Percentiles rank a stretch among this genome's conserved stretches.
These are phyloP conservation scores for Pteropus rufus DNA, from an alignment of 2,797 vertebrate species.

Conservation along the genomic window DNA sequence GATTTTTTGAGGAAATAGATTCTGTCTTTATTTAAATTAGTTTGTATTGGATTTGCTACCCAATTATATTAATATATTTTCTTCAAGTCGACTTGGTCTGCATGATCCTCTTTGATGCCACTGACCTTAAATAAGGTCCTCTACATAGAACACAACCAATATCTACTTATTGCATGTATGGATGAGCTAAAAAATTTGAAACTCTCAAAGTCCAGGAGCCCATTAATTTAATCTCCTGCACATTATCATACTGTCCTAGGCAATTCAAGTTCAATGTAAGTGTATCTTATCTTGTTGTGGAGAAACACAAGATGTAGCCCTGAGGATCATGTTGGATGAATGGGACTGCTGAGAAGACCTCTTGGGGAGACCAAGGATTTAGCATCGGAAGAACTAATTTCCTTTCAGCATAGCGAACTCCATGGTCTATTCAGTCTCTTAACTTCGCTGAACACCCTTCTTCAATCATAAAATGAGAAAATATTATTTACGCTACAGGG, in stretches of 20 bases:
- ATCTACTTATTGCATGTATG: neutral
- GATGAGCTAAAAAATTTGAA: neutral
- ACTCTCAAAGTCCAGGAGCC: neutral
- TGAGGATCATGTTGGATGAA: neutral
- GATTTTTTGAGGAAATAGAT: neutral
- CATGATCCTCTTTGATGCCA: neutral
- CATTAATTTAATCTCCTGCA: neutral
- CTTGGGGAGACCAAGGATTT: neutral
- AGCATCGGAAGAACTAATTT: neutral
- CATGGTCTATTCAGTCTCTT: neutral
- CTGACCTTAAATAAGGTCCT: neutral
- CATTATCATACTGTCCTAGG: neutral
- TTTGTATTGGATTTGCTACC: neutral
- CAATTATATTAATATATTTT: neutral
- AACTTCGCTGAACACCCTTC: neutral
- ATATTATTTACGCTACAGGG: neutral
- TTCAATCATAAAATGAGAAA: neutral
- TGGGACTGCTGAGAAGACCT: neutral
- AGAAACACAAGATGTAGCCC: neutral
- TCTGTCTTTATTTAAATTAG: slow-evolving; percentile 6
- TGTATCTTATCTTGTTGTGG: neutral
- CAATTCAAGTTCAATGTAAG: neutral
- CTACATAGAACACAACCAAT: neutral
- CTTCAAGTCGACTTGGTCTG: neutral
- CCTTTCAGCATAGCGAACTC: neutral